Conservation (phyloP, 2,113 vertebrate genomes). For the Rafetus swinhoei region DNA sequence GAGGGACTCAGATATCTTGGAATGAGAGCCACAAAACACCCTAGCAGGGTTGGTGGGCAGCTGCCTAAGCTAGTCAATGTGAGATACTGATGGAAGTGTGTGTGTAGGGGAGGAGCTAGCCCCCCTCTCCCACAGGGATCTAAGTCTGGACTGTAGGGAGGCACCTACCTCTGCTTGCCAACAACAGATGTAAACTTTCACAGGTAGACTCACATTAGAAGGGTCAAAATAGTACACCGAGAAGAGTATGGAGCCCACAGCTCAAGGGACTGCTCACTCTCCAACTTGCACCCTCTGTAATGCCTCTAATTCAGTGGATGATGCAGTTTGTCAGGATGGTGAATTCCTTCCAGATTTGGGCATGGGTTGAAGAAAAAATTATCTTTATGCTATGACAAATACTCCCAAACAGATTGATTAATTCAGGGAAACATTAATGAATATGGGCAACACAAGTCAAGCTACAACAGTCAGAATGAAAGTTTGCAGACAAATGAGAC, state of each 20-base stretch:
- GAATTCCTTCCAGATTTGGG: not conserved
- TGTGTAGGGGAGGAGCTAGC: rapidly evolving
- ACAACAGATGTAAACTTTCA: not conserved
- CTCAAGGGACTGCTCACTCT: not conserved
- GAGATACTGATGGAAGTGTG: not conserved
- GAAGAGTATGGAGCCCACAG: not conserved
- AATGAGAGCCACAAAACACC: not conserved
- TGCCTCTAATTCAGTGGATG: not conserved
- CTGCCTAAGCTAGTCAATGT: not conserved
- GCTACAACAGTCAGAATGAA: conserved; percentile 7
- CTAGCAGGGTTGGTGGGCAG: not conserved
- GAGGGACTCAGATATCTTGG: not conserved
- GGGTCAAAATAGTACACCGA: not conserved
- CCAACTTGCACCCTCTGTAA: not conserved
- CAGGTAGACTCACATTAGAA: not conserved
- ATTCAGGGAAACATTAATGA: conserved; percentile 1
- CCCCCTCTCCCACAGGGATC: not conserved
- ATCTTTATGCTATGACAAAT: not conserved
- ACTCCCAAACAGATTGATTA: not conserved
- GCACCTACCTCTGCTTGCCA: not conserved
- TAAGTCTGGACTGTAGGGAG: not conserved
- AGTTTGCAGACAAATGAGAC: not conserved
- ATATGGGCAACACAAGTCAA: conserved; percentile 32
- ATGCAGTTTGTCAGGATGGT: not conserved
- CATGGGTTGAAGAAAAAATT: not conserved